Conservation (phyloP, 2,888 invertebrate species). For the Tyria jacobaeae region DNA sequence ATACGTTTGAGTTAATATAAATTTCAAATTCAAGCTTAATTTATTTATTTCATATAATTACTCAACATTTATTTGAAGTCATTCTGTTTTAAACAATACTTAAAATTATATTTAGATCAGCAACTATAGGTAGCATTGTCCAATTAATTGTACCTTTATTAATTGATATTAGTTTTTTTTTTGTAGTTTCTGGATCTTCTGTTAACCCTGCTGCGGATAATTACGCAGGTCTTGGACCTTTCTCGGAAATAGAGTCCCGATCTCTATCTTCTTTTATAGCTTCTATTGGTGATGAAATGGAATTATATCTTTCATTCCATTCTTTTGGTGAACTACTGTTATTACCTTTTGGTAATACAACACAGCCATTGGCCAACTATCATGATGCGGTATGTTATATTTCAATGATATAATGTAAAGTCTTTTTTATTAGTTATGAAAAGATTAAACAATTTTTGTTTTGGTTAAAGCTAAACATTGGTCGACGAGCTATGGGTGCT, state of each 20-base stretch:
- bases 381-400: conserved; percentile 59
- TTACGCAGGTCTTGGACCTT: conserved; percentile 83
- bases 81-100: too few relatives aligned
- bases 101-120: too few relatives aligned
- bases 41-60: too few relatives aligned
- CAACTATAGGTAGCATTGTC: too few relatives aligned
- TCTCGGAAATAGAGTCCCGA: conserved; percentile 86
- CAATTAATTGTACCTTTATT: too few relatives aligned
- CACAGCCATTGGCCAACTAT: conserved; percentile 61
- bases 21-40: too few relatives aligned
- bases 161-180: background rate
- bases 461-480: conserved; percentile 62
- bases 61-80: too few relatives aligned
- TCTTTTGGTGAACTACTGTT: conserved; percentile 90
- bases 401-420: background rate
- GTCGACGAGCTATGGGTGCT: conserved; percentile 76
- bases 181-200: conserved; percentile 72
- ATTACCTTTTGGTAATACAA: conserved; percentile 84
- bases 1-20: too few relatives aligned
- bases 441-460: too few relatives aligned
- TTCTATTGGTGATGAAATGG: conserved; percentile 58
- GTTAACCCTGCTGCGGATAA: conserved; percentile 72
- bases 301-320: conserved; percentile 87
- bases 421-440: too few relatives aligned
- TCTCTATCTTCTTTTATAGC: conserved; percentile 58